Percentiles rank a stretch among this genome's conserved stretches.
These are phyloP conservation scores for Redunca redunca DNA, from an alignment of 2,113 vertebrate species.

Conservation along the genomic window DNA sequence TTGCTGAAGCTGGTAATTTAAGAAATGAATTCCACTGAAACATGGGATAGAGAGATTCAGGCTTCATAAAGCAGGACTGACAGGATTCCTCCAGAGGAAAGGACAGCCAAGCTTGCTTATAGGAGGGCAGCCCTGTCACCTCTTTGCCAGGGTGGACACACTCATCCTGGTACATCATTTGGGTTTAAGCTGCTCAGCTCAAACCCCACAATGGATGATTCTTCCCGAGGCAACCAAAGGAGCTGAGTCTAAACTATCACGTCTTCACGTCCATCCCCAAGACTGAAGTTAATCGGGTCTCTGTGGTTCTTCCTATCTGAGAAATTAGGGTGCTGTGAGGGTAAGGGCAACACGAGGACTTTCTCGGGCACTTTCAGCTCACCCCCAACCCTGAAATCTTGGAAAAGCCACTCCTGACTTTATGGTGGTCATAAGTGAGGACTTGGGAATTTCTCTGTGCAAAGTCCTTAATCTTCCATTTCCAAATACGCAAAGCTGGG, in stretches of 20 bases:
- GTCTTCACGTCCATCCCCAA: not conserved
- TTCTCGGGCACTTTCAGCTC: not conserved
- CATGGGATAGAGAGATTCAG: not conserved
- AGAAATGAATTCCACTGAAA: not conserved
- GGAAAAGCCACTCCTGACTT: not conserved
- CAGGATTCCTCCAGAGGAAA: no score
- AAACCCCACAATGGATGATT: not conserved
- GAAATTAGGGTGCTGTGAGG: not conserved
- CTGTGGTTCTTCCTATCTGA: not conserved
- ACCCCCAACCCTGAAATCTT: not conserved
- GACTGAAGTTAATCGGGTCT: not conserved
- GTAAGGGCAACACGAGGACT: not conserved
- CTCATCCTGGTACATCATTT: not conserved
- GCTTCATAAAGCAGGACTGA: not conserved
- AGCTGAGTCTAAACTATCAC: not conserved
- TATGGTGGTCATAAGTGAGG: not conserved
- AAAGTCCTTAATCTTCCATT: not conserved
- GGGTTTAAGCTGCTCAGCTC: not conserved
- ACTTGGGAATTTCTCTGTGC: not conserved
- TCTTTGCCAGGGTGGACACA: accelerated
- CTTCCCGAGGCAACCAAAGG: not conserved
- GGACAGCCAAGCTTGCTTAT: not conserved
- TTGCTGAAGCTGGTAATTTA: not conserved
- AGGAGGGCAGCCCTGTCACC: not conserved
- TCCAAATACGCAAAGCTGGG: not conserved